A percentile compares a stretch with the other conserved stretches of the same genome.
Conservation (phyloP, 2,113 vertebrate species). For the Mungos mungo region DNA sequence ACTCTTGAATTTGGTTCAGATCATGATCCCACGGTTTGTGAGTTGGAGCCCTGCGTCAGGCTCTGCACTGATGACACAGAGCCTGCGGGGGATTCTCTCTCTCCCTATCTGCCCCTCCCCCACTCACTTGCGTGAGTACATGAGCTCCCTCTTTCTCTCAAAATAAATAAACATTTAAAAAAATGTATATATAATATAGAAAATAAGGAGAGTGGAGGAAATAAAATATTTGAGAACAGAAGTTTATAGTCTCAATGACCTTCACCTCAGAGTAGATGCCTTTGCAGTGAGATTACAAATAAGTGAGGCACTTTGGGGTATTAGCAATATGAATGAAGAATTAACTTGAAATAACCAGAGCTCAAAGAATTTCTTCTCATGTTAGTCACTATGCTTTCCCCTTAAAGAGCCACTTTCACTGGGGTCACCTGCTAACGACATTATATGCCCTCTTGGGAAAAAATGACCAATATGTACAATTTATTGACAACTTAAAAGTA, state of each 20-base stretch:
- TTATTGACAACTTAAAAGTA: constrained; percentile 35
- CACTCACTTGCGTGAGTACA: too few relatives aligned
- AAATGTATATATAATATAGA: not conserved
- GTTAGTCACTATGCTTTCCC: not conserved
- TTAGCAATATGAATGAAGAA: constrained; percentile 24
- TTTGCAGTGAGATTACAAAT: not conserved
- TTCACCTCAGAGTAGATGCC: not conserved
- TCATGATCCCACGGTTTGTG: too few relatives aligned
- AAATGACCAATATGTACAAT: constrained; percentile 44
- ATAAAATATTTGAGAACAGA: not conserved
- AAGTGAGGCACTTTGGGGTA: not conserved
- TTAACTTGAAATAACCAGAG: not conserved
- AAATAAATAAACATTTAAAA: too few relatives aligned
- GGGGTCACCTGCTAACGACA: not conserved
- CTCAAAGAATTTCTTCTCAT: not conserved
- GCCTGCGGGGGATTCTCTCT: too few relatives aligned
- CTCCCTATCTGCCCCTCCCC: too few relatives aligned
- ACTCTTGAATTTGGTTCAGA: too few relatives aligned
- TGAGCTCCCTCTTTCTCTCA: too few relatives aligned
- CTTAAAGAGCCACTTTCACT: not conserved
- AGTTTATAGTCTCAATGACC: not conserved
- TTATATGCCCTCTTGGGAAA: constrained; percentile 29
- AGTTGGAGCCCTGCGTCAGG: too few relatives aligned
- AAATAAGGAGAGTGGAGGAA: not conserved
- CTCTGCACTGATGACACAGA: too few relatives aligned